A percentile compares a stretch with the other conserved stretches of the same genome.
Conservation (phyloP, 2,113 vertebrate genomes). For the Dascyllus trimaculatus region DNA sequence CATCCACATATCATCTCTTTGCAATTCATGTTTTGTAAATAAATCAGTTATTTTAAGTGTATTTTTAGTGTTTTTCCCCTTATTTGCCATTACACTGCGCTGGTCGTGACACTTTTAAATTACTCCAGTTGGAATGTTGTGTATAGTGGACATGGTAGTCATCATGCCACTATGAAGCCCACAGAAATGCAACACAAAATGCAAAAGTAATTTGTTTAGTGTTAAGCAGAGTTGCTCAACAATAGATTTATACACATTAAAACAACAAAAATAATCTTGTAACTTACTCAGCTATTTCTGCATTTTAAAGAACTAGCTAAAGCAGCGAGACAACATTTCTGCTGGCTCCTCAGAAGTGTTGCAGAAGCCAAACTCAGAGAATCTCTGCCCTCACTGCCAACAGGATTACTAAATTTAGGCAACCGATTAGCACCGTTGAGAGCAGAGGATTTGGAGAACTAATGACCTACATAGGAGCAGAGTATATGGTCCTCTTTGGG, state of each 20-base stretch:
- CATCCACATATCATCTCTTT: no score
- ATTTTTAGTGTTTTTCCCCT: no score
- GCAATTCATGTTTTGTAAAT: no score
- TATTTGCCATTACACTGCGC: no score
- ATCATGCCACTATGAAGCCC: no score
- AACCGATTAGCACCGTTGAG: slow-evolving; percentile 65
- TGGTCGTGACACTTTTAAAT: no score
- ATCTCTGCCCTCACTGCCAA: slow-evolving; percentile 61
- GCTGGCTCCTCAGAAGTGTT: slow-evolving; percentile 53
- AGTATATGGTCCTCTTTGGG: slow-evolving; percentile 10
- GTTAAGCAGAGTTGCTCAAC: neutral
- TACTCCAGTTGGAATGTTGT: no score
- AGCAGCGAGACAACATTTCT: slow-evolving; percentile 26
- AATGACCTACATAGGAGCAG: slow-evolving; percentile 65
- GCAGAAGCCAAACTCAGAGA: slow-evolving; percentile 57
- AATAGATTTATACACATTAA: neutral
- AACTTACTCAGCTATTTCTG: slow-evolving; percentile 32
- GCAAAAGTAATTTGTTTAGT: neutral
- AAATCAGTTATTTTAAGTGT: no score
- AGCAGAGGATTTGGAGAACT: slow-evolving; percentile 63
- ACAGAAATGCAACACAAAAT: no score
- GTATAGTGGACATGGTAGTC: no score
- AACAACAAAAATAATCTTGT: neutral
- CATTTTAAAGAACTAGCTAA: slow-evolving; percentile 15
- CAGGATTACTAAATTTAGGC: slow-evolving; percentile 73